Evolutionary conservation across 2,113 vertebrate species (phyloP), one percentile per base, ranked within the genome.

Genomic region (Monopterus albus): DNA sequence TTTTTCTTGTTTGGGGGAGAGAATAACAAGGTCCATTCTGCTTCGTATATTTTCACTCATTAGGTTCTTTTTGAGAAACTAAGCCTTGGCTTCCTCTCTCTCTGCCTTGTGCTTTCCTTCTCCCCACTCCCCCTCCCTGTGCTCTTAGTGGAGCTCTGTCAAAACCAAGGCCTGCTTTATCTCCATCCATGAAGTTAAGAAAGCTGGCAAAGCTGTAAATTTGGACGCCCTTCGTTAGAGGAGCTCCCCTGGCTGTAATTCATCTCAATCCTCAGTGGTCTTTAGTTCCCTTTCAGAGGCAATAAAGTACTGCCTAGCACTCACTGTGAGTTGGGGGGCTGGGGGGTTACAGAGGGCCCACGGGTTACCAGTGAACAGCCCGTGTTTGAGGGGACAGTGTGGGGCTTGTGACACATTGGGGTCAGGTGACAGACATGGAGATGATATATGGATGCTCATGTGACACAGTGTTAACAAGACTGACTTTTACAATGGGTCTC

Each of bases 141-240:
- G 63, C 83, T 80, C 72, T 71, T 75, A 63, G 78, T 57, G 52
- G 60, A 63, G 71, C 67, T 89, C 80, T 87, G 85, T 83, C 81
- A 85, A 74, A 84, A 72, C 74, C 70, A 26, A 59, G 80, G 79
- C 68, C 86, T 90, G 87, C 72, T 91, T 87, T 89, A 87, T 90
- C 85, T 91, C 89, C 72, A 68, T 82, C 74, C 79, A 59, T 76
- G 84, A 89, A 89, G 88, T 86, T 88, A 84, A 89, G 87, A 85
- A 93, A 90, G 77, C 81, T 81, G 84, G 82, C 85, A 75, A 83
- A 83, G 88, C 89, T 83, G 82, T 93, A 90, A 89, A 93, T 91
- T 90, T 89, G 84, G 89, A 90, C 77, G 78, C 84, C 91, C 85
- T 91, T 90, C 82, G 70, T 90, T 89, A 90, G 82, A 85, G 77